phyloP scores from a whole-genome alignment of 2,888 invertebrate genomes.

The Drosophila niveifrons region DNA sequence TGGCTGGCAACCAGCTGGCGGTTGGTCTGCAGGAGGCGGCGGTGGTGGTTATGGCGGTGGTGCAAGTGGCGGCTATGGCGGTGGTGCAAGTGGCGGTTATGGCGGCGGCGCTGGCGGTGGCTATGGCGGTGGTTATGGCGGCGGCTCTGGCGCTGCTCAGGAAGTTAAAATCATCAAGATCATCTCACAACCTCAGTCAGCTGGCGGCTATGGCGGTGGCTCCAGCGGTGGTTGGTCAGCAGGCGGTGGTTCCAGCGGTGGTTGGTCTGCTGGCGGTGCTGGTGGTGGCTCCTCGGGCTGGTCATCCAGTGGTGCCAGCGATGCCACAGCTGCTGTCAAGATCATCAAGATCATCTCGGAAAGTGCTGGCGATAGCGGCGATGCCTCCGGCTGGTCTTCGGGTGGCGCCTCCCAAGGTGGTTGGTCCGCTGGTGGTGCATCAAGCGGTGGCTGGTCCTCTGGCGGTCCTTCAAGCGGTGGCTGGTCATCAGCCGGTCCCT shows the following conservation, averaged over 20 bases:
- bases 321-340: slow-evolving; percentile 54
- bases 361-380: slow-evolving; percentile 34
- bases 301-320: slow-evolving; percentile 57
- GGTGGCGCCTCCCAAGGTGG: slow-evolving; percentile 38
- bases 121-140: slow-evolving; percentile 24
- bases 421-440: slow-evolving; percentile 29
- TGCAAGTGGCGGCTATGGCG: slow-evolving; percentile 34
- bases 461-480: slow-evolving; percentile 43
- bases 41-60: slow-evolving; percentile 49
- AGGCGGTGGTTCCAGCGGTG: slow-evolving; percentile 31
- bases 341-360: slow-evolving; percentile 63
- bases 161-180: slow-evolving; percentile 54
- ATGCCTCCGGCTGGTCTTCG: slow-evolving; percentile 50
- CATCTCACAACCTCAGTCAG: slow-evolving; percentile 17
- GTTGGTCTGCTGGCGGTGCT: slow-evolving; percentile 50
- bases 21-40: slow-evolving; percentile 42
- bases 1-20: slow-evolving; percentile 33
- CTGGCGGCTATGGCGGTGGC: slow-evolving; percentile 49
- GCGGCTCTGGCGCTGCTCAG: slow-evolving; percentile 7
- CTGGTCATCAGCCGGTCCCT: slow-evolving; percentile 37
- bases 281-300: slow-evolving; percentile 51
- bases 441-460: slow-evolving; percentile 45
- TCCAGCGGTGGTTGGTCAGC: slow-evolving; percentile 43
- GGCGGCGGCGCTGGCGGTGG: slow-evolving; percentile 29
- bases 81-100: slow-evolving; percentile 29